Evolutionary conservation across 23 tunicate species (phyloP).

Genomic region (Corella eumyota): DNA sequence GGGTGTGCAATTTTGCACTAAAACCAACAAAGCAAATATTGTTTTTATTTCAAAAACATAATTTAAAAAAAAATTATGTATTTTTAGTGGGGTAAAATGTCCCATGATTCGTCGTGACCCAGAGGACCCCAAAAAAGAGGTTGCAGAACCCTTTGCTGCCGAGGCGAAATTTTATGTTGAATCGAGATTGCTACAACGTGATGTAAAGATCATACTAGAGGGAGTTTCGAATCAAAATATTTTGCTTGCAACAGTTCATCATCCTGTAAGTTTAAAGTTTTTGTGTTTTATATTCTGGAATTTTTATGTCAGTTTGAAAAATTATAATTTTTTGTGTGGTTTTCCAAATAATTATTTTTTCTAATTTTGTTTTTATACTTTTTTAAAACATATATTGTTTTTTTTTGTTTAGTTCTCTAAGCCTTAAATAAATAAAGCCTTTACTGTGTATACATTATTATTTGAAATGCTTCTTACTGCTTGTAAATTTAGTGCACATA

Average conservation of each 20-base stretch:
- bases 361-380: too few relatives aligned
- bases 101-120: slow-evolving; percentile 82
- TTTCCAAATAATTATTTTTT: too few relatives aligned
- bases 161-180: slow-evolving; percentile 93
- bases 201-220: slow-evolving; percentile 67
- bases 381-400: too few relatives aligned
- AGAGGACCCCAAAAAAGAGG: slow-evolving; percentile 80
- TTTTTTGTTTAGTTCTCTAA: too few relatives aligned
- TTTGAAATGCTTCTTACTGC: too few relatives aligned
- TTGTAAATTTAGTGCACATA: too few relatives aligned
- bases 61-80: background rate
- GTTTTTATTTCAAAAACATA: too few relatives aligned
- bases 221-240: slow-evolving; percentile 90
- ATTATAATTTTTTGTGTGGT: background rate
- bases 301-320: background rate
- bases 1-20: too few relatives aligned
- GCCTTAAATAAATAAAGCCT: too few relatives aligned
- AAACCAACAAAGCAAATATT: too few relatives aligned
- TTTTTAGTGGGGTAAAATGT: slow-evolving; percentile 77
- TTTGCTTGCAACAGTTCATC: slow-evolving; percentile 77
- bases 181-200: slow-evolving; percentile 79
- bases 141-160: slow-evolving; percentile 76
- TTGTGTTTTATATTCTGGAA: background rate
- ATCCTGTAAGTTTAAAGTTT: slow-evolving; percentile 51
- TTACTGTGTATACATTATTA: too few relatives aligned